These are phyloP conservation scores for Sturnus vulgaris DNA, from an alignment of 2,113 vertebrate genomes.

Conservation along the genomic window DNA sequence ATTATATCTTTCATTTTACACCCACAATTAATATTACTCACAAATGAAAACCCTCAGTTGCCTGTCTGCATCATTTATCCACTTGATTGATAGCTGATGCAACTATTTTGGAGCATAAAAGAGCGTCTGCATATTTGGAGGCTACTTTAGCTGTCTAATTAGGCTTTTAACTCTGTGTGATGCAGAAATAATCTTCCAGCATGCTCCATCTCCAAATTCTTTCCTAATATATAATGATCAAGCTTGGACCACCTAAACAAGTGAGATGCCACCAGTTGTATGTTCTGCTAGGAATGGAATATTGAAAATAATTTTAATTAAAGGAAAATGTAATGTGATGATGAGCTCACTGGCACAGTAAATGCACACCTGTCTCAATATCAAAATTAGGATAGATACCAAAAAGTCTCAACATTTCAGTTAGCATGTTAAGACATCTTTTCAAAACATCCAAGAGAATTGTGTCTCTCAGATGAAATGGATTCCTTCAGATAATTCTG, in stretches of 20 bases:
- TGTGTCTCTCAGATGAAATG: not conserved
- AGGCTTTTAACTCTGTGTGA: not conserved
- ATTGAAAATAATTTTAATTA: not conserved
- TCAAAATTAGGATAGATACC: not conserved
- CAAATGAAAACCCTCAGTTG: slow-evolving; percentile 13
- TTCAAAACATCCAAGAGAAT: not conserved
- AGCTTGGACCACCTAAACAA: not conserved
- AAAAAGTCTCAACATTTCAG: not conserved
- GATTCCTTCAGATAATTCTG: not conserved
- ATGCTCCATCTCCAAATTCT: not conserved
- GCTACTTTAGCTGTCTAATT: not conserved
- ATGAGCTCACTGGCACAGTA: not conserved
- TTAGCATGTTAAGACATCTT: not conserved
- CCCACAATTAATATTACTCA: slow-evolving; percentile 44
- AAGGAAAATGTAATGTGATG: not conserved
- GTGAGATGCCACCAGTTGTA: not conserved
- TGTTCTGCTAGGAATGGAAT: not conserved
- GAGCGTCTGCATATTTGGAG: not conserved
- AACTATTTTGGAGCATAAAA: not conserved
- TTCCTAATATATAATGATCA: not conserved
- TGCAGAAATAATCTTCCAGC: not conserved
- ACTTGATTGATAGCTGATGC: slow-evolving; percentile 30
- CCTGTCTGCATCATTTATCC: slow-evolving; percentile 4
- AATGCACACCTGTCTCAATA: not conserved
- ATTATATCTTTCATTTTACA: slow-evolving; percentile 42